Conservation (phyloP, 1,140 invertebrate genomes). For the Portunus trituberculatus region DNA sequence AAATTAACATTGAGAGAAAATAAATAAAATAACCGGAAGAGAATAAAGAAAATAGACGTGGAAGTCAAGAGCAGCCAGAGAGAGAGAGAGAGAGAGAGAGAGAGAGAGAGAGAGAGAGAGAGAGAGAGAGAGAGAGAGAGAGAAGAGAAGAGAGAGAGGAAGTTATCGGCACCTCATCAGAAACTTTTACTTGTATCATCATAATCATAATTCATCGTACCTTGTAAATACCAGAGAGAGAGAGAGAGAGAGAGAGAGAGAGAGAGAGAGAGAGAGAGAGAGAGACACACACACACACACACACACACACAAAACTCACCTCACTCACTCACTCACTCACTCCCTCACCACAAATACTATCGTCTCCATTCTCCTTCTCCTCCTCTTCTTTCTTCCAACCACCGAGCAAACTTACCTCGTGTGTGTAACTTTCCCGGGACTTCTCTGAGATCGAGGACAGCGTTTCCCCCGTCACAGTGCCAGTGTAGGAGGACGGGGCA, state of each 20-base stretch:
- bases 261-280: slow-evolving; percentile 34
- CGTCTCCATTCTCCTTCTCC: background rate
- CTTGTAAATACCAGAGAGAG: background rate
- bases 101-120: too few relatives aligned
- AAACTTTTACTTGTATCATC: too few relatives aligned
- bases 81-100: too few relatives aligned
- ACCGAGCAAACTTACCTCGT: slow-evolving; percentile 64
- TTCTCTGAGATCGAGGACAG: slow-evolving; percentile 96
- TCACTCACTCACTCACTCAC: background rate
- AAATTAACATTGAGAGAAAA: too few relatives aligned
- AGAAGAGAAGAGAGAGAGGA: too few relatives aligned
- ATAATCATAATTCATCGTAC: too few relatives aligned
- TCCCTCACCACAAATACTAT: background rate
- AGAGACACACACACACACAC: background rate
- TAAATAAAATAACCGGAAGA: too few relatives aligned
- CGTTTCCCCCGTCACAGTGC: slow-evolving; percentile 95
- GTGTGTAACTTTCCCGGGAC: slow-evolving; percentile 77
- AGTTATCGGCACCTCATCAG: too few relatives aligned
- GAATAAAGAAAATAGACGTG: too few relatives aligned
- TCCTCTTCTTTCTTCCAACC: background rate
- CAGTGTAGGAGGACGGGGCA: slow-evolving; percentile 94
- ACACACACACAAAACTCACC: background rate
- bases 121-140: too few relatives aligned
- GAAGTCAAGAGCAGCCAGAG: too few relatives aligned
- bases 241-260: background rate